Evolutionary conservation across 2,113 vertebrate genomes (phyloP).

Genomic region (Tetrao urogallus): DNA sequence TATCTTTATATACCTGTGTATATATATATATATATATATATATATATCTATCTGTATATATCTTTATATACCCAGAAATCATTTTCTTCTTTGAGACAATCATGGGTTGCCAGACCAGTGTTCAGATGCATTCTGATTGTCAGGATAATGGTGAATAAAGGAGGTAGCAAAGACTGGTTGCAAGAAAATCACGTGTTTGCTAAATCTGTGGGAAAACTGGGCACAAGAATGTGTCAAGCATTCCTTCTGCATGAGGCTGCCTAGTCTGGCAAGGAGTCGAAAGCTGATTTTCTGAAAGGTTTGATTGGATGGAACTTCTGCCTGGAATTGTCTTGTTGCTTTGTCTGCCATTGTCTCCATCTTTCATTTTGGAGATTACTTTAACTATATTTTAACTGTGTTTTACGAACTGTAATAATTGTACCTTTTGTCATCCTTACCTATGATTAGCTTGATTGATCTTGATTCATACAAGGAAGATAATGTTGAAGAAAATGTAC

Average conservation of each 20-base stretch:
- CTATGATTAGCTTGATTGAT: background rate
- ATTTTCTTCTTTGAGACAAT: background rate
- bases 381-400: background rate
- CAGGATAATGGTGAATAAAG: background rate
- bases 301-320: background rate
- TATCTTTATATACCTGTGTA: background rate
- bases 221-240: background rate
- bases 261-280: background rate
- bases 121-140: background rate
- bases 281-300: background rate
- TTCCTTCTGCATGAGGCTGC: background rate
- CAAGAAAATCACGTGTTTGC: background rate
- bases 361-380: background rate
- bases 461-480: background rate
- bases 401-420: background rate
- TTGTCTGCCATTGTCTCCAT: background rate
- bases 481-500: background rate
- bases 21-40: no score
- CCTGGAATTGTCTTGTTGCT: background rate
- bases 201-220: background rate
- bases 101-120: background rate
- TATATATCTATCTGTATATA: no score
- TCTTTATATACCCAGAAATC: background rate
- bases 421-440: background rate
- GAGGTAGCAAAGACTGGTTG: background rate